Conservation (phyloP, 2,113 vertebrate species). For the Pluvianellus socialis region DNA sequence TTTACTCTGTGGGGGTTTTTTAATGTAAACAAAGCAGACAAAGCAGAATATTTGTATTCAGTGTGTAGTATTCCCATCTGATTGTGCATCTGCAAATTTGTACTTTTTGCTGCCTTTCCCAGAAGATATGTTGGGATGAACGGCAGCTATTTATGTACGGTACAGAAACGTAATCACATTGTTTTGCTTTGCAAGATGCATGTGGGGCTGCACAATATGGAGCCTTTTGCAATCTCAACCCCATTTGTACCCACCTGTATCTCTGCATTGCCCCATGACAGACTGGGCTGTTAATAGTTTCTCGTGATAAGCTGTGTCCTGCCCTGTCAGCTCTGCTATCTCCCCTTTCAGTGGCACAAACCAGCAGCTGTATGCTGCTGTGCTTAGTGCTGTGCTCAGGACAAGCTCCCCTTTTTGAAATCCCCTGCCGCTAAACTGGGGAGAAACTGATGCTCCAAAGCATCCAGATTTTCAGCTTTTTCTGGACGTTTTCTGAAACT, state of each 20-base stretch:
- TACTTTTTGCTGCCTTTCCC: neutral
- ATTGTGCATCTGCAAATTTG: neutral
- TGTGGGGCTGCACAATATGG: neutral
- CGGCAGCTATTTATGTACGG: neutral
- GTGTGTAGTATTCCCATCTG: neutral
- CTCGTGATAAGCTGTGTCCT: neutral
- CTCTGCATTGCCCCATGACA: rapidly evolving
- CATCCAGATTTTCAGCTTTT: neutral
- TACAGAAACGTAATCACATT: neutral
- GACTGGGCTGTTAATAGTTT: neutral
- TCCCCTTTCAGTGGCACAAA: neutral
- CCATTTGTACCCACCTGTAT: rapidly evolving
- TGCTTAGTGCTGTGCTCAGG: neutral
- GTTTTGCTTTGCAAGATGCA: neutral
- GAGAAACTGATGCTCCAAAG: neutral
- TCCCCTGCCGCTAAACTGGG: neutral
- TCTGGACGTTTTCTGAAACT: neutral
- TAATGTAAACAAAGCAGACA: neutral
- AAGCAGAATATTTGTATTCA: constrained; percentile 16
- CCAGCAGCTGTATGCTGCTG: neutral
- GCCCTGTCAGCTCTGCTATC: neutral
- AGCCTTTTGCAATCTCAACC: neutral
- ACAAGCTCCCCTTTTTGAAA: neutral
- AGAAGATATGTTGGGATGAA: neutral
- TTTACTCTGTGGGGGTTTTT: neutral